Percentiles rank a stretch among this genome's conserved stretches.
These are phyloP conservation scores for Micromesistius poutassou DNA, from an alignment of 2,797 vertebrate species.

Conservation along the genomic window DNA sequence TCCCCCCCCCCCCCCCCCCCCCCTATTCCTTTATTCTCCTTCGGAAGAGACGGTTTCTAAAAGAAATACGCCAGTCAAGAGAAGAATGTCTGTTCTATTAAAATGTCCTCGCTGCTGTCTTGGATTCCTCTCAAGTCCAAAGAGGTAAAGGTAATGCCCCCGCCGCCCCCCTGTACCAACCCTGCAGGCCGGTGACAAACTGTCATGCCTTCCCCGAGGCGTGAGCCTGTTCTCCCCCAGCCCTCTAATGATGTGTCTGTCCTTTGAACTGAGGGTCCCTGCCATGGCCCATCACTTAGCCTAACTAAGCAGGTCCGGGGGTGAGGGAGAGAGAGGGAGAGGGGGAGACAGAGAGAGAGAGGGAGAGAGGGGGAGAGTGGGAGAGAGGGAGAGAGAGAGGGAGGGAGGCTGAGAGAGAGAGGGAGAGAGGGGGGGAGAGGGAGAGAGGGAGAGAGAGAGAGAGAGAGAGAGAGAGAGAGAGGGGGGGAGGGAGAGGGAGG, in stretches of 20 bases:
- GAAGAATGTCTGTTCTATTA: background rate
- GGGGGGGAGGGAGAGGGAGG: no score
- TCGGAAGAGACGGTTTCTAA: background rate
- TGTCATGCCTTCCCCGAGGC: conserved; percentile 1
- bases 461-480: no score
- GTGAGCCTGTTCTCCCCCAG: background rate
- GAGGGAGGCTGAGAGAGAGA: no score
- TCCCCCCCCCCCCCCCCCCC: no score
- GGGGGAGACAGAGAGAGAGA: no score
- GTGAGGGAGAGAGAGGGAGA: no score
- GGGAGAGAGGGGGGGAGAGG: no score
- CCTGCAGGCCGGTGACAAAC: background rate
- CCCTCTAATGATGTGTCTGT: conserved; percentile 3
- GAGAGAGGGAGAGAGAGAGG: background rate
- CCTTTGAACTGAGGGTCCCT: background rate
- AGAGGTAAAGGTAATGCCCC: no score
- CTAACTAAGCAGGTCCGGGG: no score
- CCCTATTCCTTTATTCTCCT: background rate
- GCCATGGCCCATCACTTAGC: background rate
- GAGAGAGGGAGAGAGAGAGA: no score
- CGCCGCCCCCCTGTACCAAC: background rate
- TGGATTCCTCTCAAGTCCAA: background rate
- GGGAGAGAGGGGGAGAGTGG: no score
- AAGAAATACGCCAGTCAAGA: background rate
- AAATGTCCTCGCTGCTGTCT: background rate